Conservation (phyloP, 2,113 vertebrate genomes). For the Oceanodroma tethys region DNA sequence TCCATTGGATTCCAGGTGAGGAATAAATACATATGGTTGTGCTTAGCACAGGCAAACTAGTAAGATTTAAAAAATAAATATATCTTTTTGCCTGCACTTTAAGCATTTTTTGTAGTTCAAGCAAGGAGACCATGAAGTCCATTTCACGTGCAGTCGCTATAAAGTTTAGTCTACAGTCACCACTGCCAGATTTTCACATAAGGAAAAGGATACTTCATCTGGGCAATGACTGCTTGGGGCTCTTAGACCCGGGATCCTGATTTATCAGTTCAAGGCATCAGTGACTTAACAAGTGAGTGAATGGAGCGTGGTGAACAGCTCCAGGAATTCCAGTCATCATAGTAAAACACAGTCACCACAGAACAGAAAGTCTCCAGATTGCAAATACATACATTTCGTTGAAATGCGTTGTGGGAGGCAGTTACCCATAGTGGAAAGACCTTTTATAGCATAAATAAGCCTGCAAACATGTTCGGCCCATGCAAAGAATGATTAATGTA, state of each 20-base stretch:
- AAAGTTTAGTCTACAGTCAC: neutral
- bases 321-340: neutral
- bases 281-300: neutral
- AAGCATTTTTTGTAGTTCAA: neutral
- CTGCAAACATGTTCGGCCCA: neutral
- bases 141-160: neutral
- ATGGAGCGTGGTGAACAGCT: neutral
- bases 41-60: neutral
- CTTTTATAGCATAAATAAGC: neutral
- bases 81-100: neutral
- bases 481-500: slow-evolving; percentile 1
- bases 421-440: neutral
- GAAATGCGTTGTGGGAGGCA: neutral
- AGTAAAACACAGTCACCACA: neutral
- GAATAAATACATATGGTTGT: neutral
- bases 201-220: neutral
- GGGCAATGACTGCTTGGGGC: neutral
- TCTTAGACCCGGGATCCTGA: neutral
- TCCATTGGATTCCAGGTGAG: neutral
- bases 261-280: neutral
- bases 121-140: neutral
- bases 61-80: neutral
- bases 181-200: neutral
- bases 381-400: neutral
- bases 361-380: neutral